Conservation (phyloP, 2,888 invertebrate species). For the Amiota communis region DNA sequence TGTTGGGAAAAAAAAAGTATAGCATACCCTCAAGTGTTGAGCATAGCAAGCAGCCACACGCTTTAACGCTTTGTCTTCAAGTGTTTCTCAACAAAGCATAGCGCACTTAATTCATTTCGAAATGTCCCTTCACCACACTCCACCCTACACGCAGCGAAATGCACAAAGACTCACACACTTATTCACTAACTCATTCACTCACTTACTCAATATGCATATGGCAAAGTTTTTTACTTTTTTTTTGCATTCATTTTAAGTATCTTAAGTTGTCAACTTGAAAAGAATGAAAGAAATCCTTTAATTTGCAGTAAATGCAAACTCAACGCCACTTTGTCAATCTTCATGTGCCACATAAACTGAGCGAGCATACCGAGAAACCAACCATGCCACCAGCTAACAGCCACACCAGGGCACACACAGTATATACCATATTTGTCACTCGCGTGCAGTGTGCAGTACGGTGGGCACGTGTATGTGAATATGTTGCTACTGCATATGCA, state of each 20-base stretch:
- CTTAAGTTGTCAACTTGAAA: constrained; percentile 64
- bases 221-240: constrained; percentile 56
- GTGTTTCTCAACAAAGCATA: constrained; percentile 59
- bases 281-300: constrained; percentile 64
- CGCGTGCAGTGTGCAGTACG: not conserved
- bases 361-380: not conserved
- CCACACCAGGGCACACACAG: not conserved
- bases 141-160: not conserved
- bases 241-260: constrained; percentile 60
- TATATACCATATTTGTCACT: constrained; percentile 40
- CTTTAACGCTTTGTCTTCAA: constrained; percentile 14
- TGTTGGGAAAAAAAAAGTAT: not conserved
- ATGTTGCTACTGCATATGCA: not conserved
- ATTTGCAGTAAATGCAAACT: constrained; percentile 65
- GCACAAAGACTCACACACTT: constrained; percentile 29
- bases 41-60: not conserved
- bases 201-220: constrained; percentile 47
- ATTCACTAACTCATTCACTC: constrained; percentile 32
- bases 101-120: constrained; percentile 56
- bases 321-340: constrained; percentile 52
- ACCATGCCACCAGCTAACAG: not conserved
- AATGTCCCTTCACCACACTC: not conserved
- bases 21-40: constrained; percentile 7
- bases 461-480: constrained; percentile 27
- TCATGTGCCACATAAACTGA: constrained; percentile 19